Conservation (phyloP, 2,797 vertebrate species). For the Falco cherrug region DNA sequence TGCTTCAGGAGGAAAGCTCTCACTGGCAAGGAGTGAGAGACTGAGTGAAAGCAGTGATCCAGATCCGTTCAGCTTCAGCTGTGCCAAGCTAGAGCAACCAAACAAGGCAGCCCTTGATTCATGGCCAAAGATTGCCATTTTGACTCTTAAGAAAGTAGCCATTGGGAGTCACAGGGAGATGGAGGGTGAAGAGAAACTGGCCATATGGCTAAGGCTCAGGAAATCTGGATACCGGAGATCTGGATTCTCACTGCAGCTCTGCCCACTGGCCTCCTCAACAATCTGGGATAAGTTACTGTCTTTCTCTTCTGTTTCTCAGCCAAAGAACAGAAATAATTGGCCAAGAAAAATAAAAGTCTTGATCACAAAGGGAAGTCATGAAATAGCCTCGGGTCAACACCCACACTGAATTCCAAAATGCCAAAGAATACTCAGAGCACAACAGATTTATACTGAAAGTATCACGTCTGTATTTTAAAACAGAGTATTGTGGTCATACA, state of each 20-base stretch:
- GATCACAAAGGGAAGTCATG: not conserved
- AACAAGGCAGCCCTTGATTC: not conserved
- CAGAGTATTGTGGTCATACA: not conserved
- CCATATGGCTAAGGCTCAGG: not conserved
- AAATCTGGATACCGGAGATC: not conserved
- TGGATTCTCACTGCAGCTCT: not conserved
- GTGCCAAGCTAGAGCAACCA: not conserved
- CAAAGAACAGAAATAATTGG: slow-evolving; percentile 24
- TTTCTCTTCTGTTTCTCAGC: slow-evolving; percentile 11
- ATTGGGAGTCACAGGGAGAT: not conserved
- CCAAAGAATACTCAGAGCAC: not conserved
- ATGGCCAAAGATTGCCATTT: not conserved
- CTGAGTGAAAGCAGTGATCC: not conserved
- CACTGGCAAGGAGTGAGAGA: not conserved
- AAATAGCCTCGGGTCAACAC: slow-evolving; percentile 24
- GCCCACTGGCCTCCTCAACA: not conserved
- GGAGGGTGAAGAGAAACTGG: not conserved
- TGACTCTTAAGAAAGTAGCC: not conserved
- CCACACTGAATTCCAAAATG: not conserved
- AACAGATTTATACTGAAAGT: not conserved
- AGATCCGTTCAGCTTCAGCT: not conserved
- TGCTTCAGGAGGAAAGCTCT: not conserved
- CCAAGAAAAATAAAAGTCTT: slow-evolving; percentile 34
- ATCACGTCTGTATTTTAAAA: not conserved
- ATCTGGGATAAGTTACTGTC: not conserved